phyloP scores from a whole-genome alignment of 2,113 vertebrate genomes.

The Tursiops truncatus region DNA sequence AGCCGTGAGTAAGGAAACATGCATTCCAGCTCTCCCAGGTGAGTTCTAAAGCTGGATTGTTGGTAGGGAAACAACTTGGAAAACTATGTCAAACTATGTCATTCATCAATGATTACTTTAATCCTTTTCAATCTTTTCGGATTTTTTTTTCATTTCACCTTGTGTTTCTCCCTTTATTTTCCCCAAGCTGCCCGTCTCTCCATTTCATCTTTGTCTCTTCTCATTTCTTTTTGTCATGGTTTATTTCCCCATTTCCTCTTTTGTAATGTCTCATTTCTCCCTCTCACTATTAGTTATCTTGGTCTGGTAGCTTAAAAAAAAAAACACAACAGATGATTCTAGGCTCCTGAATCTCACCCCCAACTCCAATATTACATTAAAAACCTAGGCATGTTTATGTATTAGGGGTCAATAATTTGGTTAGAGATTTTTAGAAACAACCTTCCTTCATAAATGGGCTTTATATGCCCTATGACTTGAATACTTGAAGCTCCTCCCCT shows the following conservation, averaged over 20 bases:
- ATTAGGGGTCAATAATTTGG: background rate
- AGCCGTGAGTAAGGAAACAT: slow-evolving; percentile 63
- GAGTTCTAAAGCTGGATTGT: background rate
- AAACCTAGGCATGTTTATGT: background rate
- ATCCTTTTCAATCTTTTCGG: background rate
- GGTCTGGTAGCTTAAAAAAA: background rate
- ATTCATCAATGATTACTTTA: background rate
- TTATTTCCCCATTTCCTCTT: background rate
- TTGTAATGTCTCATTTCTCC: background rate
- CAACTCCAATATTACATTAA: background rate
- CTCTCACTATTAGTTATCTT: slow-evolving; percentile 38
- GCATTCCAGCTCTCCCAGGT: slow-evolving; percentile 32
- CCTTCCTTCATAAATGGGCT: background rate
- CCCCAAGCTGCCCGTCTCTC: background rate
- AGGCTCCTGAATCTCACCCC: background rate
- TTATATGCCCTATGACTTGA: background rate
- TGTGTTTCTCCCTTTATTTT: background rate
- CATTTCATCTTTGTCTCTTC: background rate
- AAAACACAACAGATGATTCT: background rate
- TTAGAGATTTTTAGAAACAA: background rate
- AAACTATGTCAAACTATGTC: background rate
- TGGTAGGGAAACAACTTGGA: background rate
- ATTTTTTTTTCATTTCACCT: slow-evolving; percentile 21
- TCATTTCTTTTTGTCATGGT: slow-evolving; percentile 16
- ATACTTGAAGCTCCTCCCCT: background rate